Evolutionary conservation across 2,797 vertebrate species (phyloP), one percentile per base, ranked within the genome.

Genomic region (Sebastes variabilis): DNA sequence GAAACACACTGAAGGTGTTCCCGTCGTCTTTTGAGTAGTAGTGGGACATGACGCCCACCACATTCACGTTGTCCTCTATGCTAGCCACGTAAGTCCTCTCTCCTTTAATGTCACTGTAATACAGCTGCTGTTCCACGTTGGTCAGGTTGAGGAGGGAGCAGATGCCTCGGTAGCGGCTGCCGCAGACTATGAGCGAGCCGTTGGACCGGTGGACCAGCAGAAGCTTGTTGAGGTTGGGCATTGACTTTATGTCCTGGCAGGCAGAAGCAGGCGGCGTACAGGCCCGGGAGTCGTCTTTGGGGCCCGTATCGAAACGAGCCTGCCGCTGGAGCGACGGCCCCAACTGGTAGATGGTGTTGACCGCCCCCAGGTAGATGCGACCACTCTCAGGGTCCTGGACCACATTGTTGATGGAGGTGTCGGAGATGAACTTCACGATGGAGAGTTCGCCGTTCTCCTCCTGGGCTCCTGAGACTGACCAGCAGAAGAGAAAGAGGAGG

Each of bases 11-110:
- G 22, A 96, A 91, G n/a, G 1, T 71, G 1, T 83, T 86, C 0
- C 61, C 78, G 0, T 94, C 91, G 0, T 94, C 91, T 70, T 77
- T 92, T 1, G 25, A 7, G 77, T 81, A 92, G 6, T 84, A 93
- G 6, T 84, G 94, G n/a, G 97, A 97, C 94, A 99, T 97, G 76
- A 99, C 92, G 5, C 97, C 98, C 77, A 99, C 98, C 1, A 98
- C 98, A 6, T 97, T 96, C 62, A 99, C 97, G 0, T 90, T 91
- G 78, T 98, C 97, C 34, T 99, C 98, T 0, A 97, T 98, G 93
- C 98, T 99, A 34, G 97, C 96, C n/a, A 99, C 98, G 3, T 99
- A 99, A 46, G 98, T 99, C 92, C 96, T 96, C 90, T 99, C 96
- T 2, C 98, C 98, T 0, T 98, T 97, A 72, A 87, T 95, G 58